Percentiles rank a stretch among this genome's conserved stretches.
Conservation (phyloP, 2,113 vertebrate genomes). For the Lichenostomus cassidix region DNA sequence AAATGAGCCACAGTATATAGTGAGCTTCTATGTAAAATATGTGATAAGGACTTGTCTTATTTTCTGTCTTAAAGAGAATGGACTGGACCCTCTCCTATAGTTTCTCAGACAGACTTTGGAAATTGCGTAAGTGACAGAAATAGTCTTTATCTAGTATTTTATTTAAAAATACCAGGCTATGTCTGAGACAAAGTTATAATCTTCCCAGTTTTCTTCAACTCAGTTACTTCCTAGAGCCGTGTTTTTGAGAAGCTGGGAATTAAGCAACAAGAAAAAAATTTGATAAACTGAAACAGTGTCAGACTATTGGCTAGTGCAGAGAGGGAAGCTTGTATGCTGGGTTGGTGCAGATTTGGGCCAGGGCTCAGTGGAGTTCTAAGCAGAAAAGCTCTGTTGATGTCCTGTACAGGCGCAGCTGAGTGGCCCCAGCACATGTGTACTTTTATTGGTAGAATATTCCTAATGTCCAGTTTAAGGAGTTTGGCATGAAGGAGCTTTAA, state of each 20-base stretch:
- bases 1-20: background rate
- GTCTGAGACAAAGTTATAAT: slow-evolving; percentile 4
- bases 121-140: slow-evolving; percentile 36
- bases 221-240: background rate
- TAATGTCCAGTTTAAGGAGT: background rate
- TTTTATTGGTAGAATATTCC: background rate
- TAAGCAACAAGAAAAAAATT: background rate
- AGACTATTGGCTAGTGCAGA: background rate
- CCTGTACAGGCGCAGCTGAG: background rate
- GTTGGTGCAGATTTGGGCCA: background rate
- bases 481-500: background rate
- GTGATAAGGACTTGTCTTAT: slow-evolving; percentile 48
- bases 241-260: background rate
- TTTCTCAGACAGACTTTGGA: slow-evolving; percentile 30
- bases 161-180: slow-evolving; percentile 27
- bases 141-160: slow-evolving; percentile 48
- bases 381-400: background rate
- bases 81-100: background rate
- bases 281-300: background rate
- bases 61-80: slow-evolving; percentile 44
- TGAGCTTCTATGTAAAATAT: slow-evolving; percentile 49
- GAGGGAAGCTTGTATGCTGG: background rate
- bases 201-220: background rate
- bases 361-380: background rate
- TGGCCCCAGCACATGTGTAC: background rate